These are phyloP conservation scores for Galerucella nymphaeae DNA, from an alignment of 2,888 invertebrate genomes.

Conservation along the genomic window DNA sequence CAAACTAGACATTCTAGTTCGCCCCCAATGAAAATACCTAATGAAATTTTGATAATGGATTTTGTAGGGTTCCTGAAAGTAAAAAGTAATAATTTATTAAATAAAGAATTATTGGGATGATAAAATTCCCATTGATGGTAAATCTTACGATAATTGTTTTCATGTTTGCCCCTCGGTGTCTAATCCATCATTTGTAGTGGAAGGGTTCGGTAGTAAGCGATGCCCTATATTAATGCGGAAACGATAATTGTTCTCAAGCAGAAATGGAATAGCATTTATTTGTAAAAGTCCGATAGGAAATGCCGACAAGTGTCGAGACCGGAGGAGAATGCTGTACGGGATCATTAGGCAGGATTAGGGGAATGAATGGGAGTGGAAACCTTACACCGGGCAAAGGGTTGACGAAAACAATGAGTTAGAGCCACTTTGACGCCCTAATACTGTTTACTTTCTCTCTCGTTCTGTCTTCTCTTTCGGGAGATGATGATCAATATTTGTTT, in stretches of 20 bases:
- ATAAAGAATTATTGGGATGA: slow-evolving; percentile 11
- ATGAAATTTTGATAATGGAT: too few species aligned
- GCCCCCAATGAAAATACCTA: too few species aligned
- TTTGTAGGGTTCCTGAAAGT: neutral
- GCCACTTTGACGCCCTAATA: slow-evolving; percentile 48
- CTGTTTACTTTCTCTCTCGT: slow-evolving; percentile 43
- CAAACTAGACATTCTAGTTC: too few species aligned
- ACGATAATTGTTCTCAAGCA: slow-evolving; percentile 60
- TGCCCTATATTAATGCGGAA: slow-evolving; percentile 61
- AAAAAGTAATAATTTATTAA: slow-evolving; percentile 1
- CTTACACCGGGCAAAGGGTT: slow-evolving; percentile 56
- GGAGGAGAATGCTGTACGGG: slow-evolving; percentile 42
- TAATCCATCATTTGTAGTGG: slow-evolving; percentile 60
- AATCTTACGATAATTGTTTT: slow-evolving; percentile 55
- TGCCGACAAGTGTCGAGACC: slow-evolving; percentile 47
- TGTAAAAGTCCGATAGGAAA: slow-evolving; percentile 50
- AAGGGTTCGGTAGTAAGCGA: slow-evolving; percentile 55
- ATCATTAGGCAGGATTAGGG: slow-evolving; percentile 50
- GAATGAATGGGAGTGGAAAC: slow-evolving; percentile 48
- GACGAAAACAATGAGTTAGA: slow-evolving; percentile 56
- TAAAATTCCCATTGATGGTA: slow-evolving; percentile 27
- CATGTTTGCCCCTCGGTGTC: slow-evolving; percentile 53
- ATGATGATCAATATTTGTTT: slow-evolving; percentile 34
- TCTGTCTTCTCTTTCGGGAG: slow-evolving; percentile 6
- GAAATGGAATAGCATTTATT: slow-evolving; percentile 60